Conservation (phyloP, 2,113 vertebrate genomes). For the Trachemys scripta region DNA sequence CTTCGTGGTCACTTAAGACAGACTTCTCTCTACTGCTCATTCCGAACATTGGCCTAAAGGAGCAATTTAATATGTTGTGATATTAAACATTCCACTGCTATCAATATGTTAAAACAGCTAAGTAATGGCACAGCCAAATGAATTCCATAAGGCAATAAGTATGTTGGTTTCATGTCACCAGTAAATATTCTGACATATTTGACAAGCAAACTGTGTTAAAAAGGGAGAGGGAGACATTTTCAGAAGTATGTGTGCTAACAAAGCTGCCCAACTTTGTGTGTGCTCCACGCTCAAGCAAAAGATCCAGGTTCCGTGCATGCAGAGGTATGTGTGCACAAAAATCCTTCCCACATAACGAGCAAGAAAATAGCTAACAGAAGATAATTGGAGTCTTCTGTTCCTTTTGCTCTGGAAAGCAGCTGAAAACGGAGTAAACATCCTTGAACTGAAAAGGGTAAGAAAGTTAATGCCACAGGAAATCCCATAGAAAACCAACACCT, state of each 20-base stretch:
- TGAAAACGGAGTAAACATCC: not conserved
- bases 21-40: not conserved
- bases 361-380: not conserved
- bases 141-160: conserved; percentile 50
- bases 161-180: conserved; percentile 17
- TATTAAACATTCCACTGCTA: not conserved
- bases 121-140: conserved; percentile 10
- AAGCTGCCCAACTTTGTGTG: not conserved
- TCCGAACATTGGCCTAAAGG: not conserved
- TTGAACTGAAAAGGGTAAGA: not conserved
- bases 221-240: conserved; percentile 1
- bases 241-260: not conserved
- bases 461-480: not conserved
- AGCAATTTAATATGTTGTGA: conserved; percentile 20
- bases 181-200: not conserved
- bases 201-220: not conserved
- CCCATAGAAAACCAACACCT: not conserved
- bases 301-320: not conserved
- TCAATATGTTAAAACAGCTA: conserved; percentile 7
- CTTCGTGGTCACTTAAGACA: not conserved
- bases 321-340: not conserved
- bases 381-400: not conserved
- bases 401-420: not conserved
- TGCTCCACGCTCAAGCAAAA: not conserved
- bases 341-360: not conserved